phyloP scores from a whole-genome alignment of 2,113 vertebrate genomes.

The Falco punctatus region DNA sequence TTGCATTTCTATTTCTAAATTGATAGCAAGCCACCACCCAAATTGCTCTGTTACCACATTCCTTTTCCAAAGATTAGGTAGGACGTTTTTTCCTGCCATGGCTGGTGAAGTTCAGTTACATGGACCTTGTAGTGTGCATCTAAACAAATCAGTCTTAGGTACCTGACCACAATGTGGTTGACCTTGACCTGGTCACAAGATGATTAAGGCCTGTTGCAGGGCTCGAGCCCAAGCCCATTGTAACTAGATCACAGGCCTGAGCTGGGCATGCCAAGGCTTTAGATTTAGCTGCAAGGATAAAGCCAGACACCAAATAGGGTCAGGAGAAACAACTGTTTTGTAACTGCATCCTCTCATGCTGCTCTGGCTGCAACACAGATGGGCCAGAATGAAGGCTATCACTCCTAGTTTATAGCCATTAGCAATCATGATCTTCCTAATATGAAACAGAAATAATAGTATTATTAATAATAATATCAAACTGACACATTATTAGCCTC shows the following conservation, averaged over 20 bases:
- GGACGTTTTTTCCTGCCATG: neutral
- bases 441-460: slow-evolving; percentile 70
- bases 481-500: slow-evolving; percentile 64
- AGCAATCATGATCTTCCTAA: slow-evolving; percentile 54
- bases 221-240: neutral
- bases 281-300: neutral
- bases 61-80: neutral
- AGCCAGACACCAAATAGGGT: neutral
- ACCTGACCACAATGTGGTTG: neutral
- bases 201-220: neutral
- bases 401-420: slow-evolving; percentile 61
- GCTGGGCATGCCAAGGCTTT: neutral
- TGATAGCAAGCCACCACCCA: neutral
- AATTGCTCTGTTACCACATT: accelerated
- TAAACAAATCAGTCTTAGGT: accelerated
- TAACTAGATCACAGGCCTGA: neutral
- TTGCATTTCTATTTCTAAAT: neutral
- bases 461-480: slow-evolving; percentile 71
- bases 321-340: slow-evolving; percentile 29
- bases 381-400: slow-evolving; percentile 64
- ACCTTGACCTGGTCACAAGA: neutral
- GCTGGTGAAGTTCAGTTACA: neutral
- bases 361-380: slow-evolving; percentile 29
- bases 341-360: neutral
- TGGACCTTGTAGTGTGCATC: accelerated